Percentiles rank a stretch among this genome's conserved stretches.
Conservation (phyloP, 2,888 invertebrate genomes). For the Eupithecia pulchellata region DNA sequence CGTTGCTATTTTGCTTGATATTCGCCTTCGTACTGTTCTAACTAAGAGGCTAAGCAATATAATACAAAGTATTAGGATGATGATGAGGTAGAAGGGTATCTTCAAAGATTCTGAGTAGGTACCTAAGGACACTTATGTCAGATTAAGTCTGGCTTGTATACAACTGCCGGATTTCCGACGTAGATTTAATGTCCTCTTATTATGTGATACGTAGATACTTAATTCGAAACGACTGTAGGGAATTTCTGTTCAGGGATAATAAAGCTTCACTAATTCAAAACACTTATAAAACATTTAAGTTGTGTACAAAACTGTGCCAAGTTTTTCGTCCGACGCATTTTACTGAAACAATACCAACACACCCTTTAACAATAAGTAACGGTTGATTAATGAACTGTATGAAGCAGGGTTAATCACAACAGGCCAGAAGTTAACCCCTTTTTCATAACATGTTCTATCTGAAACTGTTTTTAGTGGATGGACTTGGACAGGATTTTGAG, state of each 20-base stretch:
- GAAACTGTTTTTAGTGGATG: conserved; percentile 41
- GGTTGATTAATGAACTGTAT: conserved; percentile 74
- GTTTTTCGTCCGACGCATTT: conserved; percentile 33
- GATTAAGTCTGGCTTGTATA: not conserved
- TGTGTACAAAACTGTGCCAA: conserved; percentile 35
- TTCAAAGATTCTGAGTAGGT: not conserved
- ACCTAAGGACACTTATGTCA: not conserved
- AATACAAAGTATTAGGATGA: not conserved
- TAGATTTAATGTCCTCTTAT: not conserved
- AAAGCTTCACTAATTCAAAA: not conserved
- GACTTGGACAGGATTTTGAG: conserved; percentile 18
- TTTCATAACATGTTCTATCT: conserved; percentile 46
- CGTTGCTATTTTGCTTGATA: not conserved
- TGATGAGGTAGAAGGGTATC: not conserved
- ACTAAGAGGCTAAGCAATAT: not conserved
- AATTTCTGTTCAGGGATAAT: not conserved
- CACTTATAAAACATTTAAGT: not conserved
- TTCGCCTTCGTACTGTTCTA: not conserved
- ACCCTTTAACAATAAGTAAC: conserved; percentile 75
- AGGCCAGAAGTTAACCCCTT: conserved; percentile 47
- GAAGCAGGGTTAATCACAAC: conserved; percentile 60
- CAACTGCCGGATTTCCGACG: not conserved
- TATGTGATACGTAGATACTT: not conserved
- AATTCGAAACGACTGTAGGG: not conserved
- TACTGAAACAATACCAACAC: conserved; percentile 56